Evolutionary conservation across 2,888 invertebrate genomes (phyloP), one percentile per base, ranked within the genome.

Genomic region (Emmelina monodactyla): DNA sequence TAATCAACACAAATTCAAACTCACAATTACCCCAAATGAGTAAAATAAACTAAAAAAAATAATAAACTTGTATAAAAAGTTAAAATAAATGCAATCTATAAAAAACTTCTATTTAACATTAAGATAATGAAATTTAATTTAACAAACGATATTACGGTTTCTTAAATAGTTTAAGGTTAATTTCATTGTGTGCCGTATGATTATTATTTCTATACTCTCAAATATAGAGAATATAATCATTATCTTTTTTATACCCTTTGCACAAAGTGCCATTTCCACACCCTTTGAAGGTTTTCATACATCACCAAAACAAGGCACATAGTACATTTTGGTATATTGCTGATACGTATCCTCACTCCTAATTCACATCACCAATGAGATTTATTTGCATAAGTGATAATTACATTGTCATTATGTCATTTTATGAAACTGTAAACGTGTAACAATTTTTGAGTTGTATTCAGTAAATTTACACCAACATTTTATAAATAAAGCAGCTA

Each of bases 221-320:
- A 67, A 75, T 79, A 79, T 79, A 79, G 79, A 79, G 58, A 72
- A 67, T 79, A 76, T 78, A 79, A 79, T 79, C 79, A 79, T 54
- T 59, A 52, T 50, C 52, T 53, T 48, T 53, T 53, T 52, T 53
- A 13, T 3, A 25, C 3, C 25, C 25, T 56, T 50, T 50, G 50
- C 51, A 51, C 52, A 47, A 51, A 50, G 55, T 60, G 58, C 55
- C 57, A 62, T 60, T 44, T 50, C 58, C 58, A 59, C 53, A 55
- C 64, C 67, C 66, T 60, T 53, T 41, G 65, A 62, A 68, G 62
- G 60, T 63, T 53, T 53, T 54, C 50, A 51, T 48, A 56, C 62
- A 58, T 55, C 61, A 58, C 67, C 73, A 55, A 62, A n/a, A 63
- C 67, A 79, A 79, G 79, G 79, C 79, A 79, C 79, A 72, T 63